Evolutionary conservation across 2,113 vertebrate species (phyloP).

Genomic region (Leucosticte australis): DNA sequence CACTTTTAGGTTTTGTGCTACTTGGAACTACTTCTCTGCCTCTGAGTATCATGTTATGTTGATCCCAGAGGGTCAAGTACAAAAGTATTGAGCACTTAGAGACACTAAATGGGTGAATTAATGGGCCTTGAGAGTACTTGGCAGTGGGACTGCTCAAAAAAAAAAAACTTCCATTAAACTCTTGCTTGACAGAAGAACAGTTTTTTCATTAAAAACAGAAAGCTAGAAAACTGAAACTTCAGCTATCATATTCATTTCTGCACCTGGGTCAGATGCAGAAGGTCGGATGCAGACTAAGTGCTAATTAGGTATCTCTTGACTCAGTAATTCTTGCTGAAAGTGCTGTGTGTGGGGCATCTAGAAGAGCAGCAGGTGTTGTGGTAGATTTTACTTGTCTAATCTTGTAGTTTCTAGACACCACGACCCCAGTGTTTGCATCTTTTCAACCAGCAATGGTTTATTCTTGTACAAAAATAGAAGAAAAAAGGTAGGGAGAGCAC

Average conservation of each 20-base stretch:
- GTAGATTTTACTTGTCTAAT: slow-evolving; percentile 47
- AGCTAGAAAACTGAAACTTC: slow-evolving; percentile 50
- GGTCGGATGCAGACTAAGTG: neutral
- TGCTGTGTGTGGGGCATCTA: neutral
- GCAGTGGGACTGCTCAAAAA: neutral
- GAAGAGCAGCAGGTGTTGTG: slow-evolving; percentile 48
- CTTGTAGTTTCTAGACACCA: slow-evolving; percentile 15
- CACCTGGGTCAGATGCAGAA: slow-evolving; percentile 48
- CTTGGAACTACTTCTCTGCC: slow-evolving; percentile 29
- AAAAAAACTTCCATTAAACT: neutral
- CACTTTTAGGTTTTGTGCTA: neutral
- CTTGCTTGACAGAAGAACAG: neutral
- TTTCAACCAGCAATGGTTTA: neutral
- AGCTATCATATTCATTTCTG: slow-evolving; percentile 20
- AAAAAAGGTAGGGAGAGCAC: neutral
- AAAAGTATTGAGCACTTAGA: slow-evolving; percentile 10
- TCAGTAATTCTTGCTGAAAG: slow-evolving; percentile 45
- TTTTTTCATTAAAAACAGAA: slow-evolving; percentile 15
- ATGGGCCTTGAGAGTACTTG: slow-evolving; percentile 6
- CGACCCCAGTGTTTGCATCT: neutral
- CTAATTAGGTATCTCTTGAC: slow-evolving; percentile 50
- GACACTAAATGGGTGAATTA: slow-evolving; percentile 3
- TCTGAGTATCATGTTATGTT: neutral
- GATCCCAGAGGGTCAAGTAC: slow-evolving; percentile 3
- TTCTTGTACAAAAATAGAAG: neutral